Evolutionary conservation across 2,797 vertebrate genomes (phyloP).

Genomic region (Yasuhikotakia modesta): DNA sequence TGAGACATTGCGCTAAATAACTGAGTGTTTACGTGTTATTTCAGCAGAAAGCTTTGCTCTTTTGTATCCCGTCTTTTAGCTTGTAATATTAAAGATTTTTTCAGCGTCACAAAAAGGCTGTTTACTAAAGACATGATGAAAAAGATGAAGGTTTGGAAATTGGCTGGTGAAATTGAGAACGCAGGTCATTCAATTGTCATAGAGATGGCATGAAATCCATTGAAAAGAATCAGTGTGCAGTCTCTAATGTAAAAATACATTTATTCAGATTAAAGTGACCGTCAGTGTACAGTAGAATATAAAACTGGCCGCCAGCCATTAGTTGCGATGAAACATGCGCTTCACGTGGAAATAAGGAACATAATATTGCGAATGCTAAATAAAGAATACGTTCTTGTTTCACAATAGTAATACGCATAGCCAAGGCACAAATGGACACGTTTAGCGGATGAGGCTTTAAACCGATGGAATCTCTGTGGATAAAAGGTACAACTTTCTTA

Average conservation of each 20-base stretch:
- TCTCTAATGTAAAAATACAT: conserved; percentile 92
- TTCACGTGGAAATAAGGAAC: conserved; percentile 19
- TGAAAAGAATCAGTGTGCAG: conserved; percentile 57
- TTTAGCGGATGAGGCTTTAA: conserved; percentile 35
- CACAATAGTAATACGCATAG: conserved; percentile 31
- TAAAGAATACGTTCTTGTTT: conserved; percentile 16
- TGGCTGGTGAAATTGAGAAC: neutral
- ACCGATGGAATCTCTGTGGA: conserved; percentile 7
- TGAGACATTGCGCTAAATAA: conserved; percentile 3
- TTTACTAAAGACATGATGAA: conserved; percentile 34
- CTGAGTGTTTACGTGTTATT: conserved; percentile 25
- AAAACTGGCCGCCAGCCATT: conserved; percentile 49
- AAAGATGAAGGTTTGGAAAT: conserved; percentile 29
- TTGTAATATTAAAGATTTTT: conserved; percentile 27
- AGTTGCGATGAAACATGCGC: conserved; percentile 46
- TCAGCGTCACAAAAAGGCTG: neutral
- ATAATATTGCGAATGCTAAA: conserved; percentile 2
- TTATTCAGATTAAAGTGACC: conserved; percentile 97
- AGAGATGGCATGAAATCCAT: conserved; percentile 21
- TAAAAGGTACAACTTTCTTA: conserved; percentile 22
- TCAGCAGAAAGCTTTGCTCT: neutral
- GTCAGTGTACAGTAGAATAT: conserved; percentile 95
- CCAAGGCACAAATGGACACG: conserved; percentile 47
- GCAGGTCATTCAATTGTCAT: conserved; percentile 4
- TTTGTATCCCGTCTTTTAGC: conserved; percentile 14